phyloP scores from a whole-genome alignment of 2,888 invertebrate species.

The Stomorhina lunata region DNA sequence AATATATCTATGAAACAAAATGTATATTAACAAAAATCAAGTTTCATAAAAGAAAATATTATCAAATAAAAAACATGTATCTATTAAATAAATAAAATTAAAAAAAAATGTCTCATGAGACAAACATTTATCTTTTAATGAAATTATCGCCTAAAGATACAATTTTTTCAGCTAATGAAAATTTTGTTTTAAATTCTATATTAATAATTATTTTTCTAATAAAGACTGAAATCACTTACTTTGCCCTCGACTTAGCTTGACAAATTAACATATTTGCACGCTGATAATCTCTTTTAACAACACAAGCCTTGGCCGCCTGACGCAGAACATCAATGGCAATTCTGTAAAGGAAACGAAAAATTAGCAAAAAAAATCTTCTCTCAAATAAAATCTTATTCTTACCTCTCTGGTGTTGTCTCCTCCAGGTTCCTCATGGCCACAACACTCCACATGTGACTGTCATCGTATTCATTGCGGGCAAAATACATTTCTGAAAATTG shows the following conservation, averaged over 20 bases:
- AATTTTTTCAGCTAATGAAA: no score
- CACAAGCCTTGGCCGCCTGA: constrained; percentile 93
- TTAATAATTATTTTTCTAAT: not conserved
- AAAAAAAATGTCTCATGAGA: no score
- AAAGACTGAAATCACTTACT: constrained; percentile 71
- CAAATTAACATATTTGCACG: constrained; percentile 91
- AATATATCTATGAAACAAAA: no score
- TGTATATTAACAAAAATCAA: no score
- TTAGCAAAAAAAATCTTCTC: constrained; percentile 20
- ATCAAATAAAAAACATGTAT: no score
- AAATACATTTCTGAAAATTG: constrained; percentile 92
- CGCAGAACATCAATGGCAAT: constrained; percentile 90
- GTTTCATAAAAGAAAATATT: not conserved
- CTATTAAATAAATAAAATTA: no score
- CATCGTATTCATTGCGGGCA: constrained; percentile 92
- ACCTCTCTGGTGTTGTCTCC: constrained; percentile 84
- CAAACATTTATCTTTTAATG: no score
- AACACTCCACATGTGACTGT: constrained; percentile 88
- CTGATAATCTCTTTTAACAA: constrained; percentile 91
- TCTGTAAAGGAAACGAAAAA: constrained; percentile 77
- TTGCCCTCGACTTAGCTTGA: constrained; percentile 85
- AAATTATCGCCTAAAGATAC: no score
- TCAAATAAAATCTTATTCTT: constrained; percentile 19
- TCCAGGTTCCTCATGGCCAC: constrained; percentile 86
- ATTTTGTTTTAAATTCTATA: no score